Evolutionary conservation across 2,797 vertebrate species (phyloP).

Genomic region (Corythornis leucogaster): DNA sequence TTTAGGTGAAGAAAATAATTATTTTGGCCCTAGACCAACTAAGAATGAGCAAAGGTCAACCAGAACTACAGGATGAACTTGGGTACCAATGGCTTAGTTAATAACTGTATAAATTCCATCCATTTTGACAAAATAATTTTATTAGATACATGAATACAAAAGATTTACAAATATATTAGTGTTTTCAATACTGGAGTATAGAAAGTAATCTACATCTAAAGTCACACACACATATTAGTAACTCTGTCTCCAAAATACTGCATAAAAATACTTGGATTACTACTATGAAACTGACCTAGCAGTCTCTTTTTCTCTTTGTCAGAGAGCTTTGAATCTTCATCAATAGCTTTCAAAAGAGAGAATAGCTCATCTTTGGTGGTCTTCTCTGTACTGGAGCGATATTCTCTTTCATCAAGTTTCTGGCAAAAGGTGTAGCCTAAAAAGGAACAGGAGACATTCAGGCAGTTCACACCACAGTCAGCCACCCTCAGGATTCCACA

Average conservation of each 20-base stretch:
- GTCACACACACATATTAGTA: slow-evolving; percentile 77
- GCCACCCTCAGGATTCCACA: background rate
- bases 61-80: background rate
- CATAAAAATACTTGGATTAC: slow-evolving; percentile 91
- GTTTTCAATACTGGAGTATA: slow-evolving; percentile 39
- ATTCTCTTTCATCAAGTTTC: slow-evolving; percentile 81
- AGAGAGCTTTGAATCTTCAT: slow-evolving; percentile 89
- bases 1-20: background rate
- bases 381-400: slow-evolving; percentile 81
- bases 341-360: slow-evolving; percentile 87
- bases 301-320: slow-evolving; percentile 90
- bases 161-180: slow-evolving; percentile 66
- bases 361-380: slow-evolving; percentile 90
- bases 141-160: slow-evolving; percentile 72
- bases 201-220: slow-evolving; percentile 31
- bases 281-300: slow-evolving; percentile 92
- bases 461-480: background rate
- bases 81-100: background rate
- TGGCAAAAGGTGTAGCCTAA: slow-evolving; percentile 88
- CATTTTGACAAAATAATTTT: slow-evolving; percentile 69
- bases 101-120: background rate
- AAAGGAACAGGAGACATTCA: background rate
- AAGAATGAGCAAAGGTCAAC: background rate
- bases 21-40: background rate
- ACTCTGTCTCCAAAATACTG: slow-evolving; percentile 93